Conservation (phyloP, 1,140 invertebrate species). For the Neodiprion pinetum region DNA sequence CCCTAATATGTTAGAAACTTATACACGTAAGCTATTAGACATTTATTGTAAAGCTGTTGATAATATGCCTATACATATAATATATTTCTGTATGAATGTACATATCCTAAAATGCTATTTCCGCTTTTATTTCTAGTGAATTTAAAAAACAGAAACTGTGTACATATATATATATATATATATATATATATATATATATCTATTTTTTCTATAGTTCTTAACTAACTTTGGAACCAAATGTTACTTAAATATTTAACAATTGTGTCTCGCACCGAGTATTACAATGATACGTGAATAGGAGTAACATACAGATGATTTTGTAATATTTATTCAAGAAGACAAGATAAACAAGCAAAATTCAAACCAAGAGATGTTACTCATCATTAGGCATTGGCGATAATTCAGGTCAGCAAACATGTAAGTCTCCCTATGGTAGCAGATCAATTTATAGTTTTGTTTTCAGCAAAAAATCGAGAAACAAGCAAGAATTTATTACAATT, state of each 20-base stretch:
- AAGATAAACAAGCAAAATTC: too few species aligned
- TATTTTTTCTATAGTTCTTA: background rate
- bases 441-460: too few species aligned
- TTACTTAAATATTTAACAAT: background rate
- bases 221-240: slow-evolving; percentile 5
- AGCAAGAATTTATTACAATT: too few species aligned
- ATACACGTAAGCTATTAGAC: background rate
- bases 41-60: background rate
- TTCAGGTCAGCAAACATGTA: too few species aligned
- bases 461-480: too few species aligned
- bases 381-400: too few species aligned
- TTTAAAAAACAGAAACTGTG: background rate
- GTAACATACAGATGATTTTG: too few species aligned
- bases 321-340: too few species aligned
- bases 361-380: too few species aligned
- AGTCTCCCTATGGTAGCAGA: too few species aligned
- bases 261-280: too few species aligned
- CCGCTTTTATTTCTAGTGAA: background rate
- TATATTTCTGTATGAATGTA: background rate
- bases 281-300: too few species aligned
- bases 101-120: background rate
- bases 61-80: background rate
- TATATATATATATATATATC: background rate
- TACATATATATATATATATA: background rate
- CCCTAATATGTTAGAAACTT: background rate